phyloP scores from a whole-genome alignment of 1,140 invertebrate genomes.

The Caenorhabditis inopinata region DNA sequence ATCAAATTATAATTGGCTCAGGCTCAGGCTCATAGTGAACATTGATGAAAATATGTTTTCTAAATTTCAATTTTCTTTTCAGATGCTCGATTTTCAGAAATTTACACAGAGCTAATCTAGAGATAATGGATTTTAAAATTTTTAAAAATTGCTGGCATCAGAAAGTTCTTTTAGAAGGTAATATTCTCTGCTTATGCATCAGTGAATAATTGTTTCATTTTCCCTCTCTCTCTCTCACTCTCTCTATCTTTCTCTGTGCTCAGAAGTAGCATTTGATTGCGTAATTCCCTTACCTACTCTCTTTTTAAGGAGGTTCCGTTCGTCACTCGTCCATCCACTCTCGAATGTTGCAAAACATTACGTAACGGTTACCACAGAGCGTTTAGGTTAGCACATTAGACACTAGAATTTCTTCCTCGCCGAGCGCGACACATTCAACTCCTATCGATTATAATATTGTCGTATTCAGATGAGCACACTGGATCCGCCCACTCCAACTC shows the following conservation, averaged over 20 bases:
- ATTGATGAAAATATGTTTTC: no score
- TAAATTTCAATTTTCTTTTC: no score
- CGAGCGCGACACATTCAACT: no score
- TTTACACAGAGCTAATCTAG: no score
- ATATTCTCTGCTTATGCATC: neutral
- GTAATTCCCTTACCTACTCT: neutral
- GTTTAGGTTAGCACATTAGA: neutral
- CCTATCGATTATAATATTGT: neutral
- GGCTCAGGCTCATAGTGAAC: no score
- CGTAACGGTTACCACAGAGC: conserved; percentile 6
- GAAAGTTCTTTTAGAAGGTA: neutral
- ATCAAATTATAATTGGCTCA: no score
- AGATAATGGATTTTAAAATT: no score
- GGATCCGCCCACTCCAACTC: conserved; percentile 7
- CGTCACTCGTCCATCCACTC: neutral
- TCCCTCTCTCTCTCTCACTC: neutral
- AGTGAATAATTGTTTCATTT: conserved; percentile 9
- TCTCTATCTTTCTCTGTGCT: neutral
- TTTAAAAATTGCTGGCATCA: no score
- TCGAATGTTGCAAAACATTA: conserved; percentile 28
- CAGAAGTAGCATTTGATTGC: conserved; percentile 17
- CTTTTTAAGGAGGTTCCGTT: neutral
- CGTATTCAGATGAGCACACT: conserved; percentile 34
- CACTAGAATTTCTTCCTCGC: neutral
- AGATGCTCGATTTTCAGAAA: no score